Percentiles rank a stretch among this genome's conserved stretches.
Conservation (phyloP, 2,888 invertebrate genomes). For the Pogonocherus hispidulus region DNA sequence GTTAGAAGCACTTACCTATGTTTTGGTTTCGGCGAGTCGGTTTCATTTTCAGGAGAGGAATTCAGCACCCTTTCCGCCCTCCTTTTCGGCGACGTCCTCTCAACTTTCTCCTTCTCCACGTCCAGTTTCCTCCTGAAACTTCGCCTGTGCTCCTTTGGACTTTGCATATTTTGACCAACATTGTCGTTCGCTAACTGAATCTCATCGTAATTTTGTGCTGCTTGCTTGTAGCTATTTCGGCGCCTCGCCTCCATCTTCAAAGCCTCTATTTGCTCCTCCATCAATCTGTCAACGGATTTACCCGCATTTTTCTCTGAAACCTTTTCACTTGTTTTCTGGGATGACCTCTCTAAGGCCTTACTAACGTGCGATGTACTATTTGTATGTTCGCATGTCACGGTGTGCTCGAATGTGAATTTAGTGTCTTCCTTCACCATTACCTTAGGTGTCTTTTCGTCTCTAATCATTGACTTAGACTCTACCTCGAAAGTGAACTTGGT, state of each 20-base stretch:
- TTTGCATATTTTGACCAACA: slow-evolving; percentile 36
- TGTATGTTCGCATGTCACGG: neutral
- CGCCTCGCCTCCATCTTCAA: slow-evolving; percentile 62
- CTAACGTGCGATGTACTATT: neutral
- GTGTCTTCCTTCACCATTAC: slow-evolving; percentile 29
- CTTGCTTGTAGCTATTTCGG: slow-evolving; percentile 65
- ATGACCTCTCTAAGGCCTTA: slow-evolving; percentile 13
- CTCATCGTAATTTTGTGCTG: slow-evolving; percentile 64
- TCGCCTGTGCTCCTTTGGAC: slow-evolving; percentile 55
- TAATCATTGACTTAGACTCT: slow-evolving; percentile 20
- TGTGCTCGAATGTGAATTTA: slow-evolving; percentile 17
- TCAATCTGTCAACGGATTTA: slow-evolving; percentile 62
- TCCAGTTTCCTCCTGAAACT: slow-evolving; percentile 58
- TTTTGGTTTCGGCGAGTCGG: slow-evolving; percentile 64
- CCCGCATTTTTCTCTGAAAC: slow-evolving; percentile 34
- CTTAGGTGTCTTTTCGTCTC: slow-evolving; percentile 52
- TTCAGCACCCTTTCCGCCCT: slow-evolving; percentile 57
- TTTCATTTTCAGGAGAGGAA: slow-evolving; percentile 62
- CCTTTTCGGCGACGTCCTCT: slow-evolving; percentile 60
- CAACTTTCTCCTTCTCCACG: slow-evolving; percentile 57
- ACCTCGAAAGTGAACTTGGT: slow-evolving; percentile 73
- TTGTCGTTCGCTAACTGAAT: slow-evolving; percentile 58
- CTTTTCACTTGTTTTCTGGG: slow-evolving; percentile 37
- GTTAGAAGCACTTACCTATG: slow-evolving; percentile 54
- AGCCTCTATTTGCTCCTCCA: slow-evolving; percentile 64